Evolutionary conservation across 2,888 invertebrate genomes (phyloP).

Genomic region (Drosophila kanekoi): DNA sequence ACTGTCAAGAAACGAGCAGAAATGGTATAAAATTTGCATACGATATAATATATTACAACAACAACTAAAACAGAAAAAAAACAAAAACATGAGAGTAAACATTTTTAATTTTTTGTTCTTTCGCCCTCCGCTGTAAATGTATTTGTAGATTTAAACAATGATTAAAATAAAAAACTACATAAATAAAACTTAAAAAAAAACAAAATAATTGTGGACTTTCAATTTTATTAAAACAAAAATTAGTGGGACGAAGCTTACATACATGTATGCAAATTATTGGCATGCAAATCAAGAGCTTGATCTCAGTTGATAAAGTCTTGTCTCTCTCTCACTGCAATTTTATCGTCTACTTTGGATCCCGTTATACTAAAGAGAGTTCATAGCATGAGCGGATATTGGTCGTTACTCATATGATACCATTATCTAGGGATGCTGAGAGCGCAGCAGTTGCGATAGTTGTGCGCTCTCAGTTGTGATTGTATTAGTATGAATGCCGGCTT

Average conservation of each 20-base stretch:
- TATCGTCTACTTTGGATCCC: too few species aligned
- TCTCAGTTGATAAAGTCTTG: too few species aligned
- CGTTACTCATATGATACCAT: too few species aligned
- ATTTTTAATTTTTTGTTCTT: slow-evolving; percentile 84
- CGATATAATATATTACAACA: slow-evolving; percentile 57
- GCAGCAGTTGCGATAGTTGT: too few species aligned
- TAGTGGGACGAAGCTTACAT: too few species aligned
- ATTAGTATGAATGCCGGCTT: not conserved
- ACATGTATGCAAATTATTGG: too few species aligned
- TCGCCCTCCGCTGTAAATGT: slow-evolving; percentile 85
- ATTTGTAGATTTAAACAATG: slow-evolving; percentile 85
- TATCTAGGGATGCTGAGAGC: too few species aligned
- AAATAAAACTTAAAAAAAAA: slow-evolving; percentile 78
- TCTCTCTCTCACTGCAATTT: too few species aligned
- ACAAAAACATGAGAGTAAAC: slow-evolving; percentile 78
- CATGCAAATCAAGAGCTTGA: too few species aligned
- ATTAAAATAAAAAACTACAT: slow-evolving; percentile 83
- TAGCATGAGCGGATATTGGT: too few species aligned
- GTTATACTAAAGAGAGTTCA: too few species aligned
- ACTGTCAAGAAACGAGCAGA: slow-evolving; percentile 45
- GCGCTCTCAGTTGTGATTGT: not conserved
- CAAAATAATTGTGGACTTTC: not conserved
- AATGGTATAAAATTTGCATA: slow-evolving; percentile 57
- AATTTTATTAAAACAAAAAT: not conserved
- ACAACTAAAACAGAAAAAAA: slow-evolving; percentile 65